Evolutionary conservation across 1,140 invertebrate species (phyloP).

Genomic region (Drosophila mauritiana): DNA sequence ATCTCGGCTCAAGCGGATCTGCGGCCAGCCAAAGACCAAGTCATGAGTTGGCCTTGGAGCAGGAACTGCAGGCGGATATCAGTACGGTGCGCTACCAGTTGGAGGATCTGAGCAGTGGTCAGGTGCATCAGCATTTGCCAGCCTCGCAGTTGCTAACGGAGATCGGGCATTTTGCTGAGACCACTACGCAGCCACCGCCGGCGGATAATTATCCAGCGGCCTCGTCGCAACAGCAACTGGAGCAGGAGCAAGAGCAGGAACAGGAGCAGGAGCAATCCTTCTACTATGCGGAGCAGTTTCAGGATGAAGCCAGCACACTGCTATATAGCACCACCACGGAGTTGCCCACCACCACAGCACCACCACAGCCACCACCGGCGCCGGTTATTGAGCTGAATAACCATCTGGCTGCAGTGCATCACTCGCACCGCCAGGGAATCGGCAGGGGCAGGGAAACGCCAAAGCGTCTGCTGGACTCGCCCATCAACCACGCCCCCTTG

Average conservation of each 20-base stretch:
- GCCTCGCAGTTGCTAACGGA: conserved; percentile 77
- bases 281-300: conserved; percentile 38
- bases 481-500: conserved; percentile 61
- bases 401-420: conserved; percentile 29
- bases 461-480: conserved; percentile 75
- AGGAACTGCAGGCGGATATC: conserved; percentile 28
- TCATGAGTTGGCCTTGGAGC: background rate
- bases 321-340: conserved; percentile 47
- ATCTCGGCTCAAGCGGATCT: conserved; percentile 63
- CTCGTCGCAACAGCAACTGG: conserved; percentile 66
- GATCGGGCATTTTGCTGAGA: conserved; percentile 58
- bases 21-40: conserved; percentile 6
- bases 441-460: conserved; percentile 69
- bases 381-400: conserved; percentile 58
- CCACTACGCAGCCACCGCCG: conserved; percentile 72
- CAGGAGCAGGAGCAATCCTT: conserved; percentile 36
- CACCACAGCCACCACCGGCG: conserved; percentile 2
- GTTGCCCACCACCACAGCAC: conserved; percentile 13
- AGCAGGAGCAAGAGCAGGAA: conserved; percentile 51
- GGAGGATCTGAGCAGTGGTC: conserved; percentile 76
- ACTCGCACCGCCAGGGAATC: conserved; percentile 2
- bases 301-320: conserved; percentile 52
- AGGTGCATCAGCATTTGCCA: conserved; percentile 72
- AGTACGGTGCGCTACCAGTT: conserved; percentile 72
- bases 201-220: conserved; percentile 84